Conservation (phyloP, 2,888 invertebrate species). For the Caenorhabditis sp. region DNA sequence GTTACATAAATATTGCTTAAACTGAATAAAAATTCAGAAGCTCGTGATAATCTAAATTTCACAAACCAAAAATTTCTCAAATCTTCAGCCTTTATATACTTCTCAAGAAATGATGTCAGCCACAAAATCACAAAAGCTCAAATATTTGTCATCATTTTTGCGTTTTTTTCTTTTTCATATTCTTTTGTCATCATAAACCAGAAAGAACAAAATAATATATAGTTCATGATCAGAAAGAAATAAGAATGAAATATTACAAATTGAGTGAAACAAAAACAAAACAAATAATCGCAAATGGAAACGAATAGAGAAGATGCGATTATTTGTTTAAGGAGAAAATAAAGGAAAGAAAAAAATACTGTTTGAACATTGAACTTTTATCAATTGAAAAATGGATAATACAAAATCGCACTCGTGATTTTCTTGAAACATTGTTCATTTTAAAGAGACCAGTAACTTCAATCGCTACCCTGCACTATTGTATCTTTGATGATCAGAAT, state of each 20-base stretch:
- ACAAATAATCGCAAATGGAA: slow-evolving; percentile 4
- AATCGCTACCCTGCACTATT: too few species aligned
- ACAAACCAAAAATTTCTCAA: not conserved
- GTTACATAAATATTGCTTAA: too few species aligned
- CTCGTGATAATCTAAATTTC: not conserved
- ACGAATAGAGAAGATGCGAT: not conserved
- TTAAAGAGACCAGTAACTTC: too few species aligned
- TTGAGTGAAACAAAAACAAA: slow-evolving; percentile 4
- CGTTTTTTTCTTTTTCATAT: slow-evolving; percentile 3
- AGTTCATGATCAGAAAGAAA: not conserved
- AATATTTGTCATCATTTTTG: slow-evolving; percentile 37
- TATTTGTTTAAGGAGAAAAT: not conserved
- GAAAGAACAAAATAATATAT: not conserved
- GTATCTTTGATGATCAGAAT: too few species aligned
- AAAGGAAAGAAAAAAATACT: not conserved
- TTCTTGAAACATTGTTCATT: too few species aligned
- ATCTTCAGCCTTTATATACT: not conserved
- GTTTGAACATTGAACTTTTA: not conserved
- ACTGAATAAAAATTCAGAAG: too few species aligned
- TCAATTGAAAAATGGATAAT: too few species aligned
- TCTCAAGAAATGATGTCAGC: not conserved
- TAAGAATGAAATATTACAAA: slow-evolving; percentile 11
- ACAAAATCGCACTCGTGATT: too few species aligned
- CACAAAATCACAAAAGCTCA: not conserved
- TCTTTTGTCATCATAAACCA: slow-evolving; percentile 28